A percentile compares a stretch with the other conserved stretches of the same genome.
Conservation (phyloP, 2,113 vertebrate species). For the Capricornis sumatraensis region DNA sequence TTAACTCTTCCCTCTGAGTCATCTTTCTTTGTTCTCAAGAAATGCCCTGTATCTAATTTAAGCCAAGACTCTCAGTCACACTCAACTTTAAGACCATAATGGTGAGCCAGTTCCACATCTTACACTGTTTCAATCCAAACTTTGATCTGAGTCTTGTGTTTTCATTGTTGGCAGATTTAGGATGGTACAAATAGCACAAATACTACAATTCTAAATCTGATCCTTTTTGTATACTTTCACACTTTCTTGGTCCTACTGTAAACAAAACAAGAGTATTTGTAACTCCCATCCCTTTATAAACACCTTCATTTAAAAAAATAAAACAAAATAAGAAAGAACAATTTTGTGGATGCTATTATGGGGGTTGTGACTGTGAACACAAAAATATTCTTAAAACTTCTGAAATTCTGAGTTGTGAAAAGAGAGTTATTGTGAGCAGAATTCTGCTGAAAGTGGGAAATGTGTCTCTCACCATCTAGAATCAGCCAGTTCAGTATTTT, state of each 20-base stretch:
- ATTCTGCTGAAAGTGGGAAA: conserved; percentile 48
- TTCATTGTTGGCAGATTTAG: neutral
- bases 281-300: neutral
- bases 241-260: neutral
- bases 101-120: neutral
- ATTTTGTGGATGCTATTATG: neutral
- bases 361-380: conserved; percentile 42
- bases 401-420: conserved; percentile 45
- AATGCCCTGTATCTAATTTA: neutral
- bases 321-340: neutral
- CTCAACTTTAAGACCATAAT: neutral
- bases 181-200: neutral
- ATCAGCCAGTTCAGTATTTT: neutral
- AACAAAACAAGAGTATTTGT: neutral
- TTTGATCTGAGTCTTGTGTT: neutral
- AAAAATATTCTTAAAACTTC: conserved; percentile 46
- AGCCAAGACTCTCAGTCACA: neutral
- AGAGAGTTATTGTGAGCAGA: conserved; percentile 50
- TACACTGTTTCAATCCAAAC: neutral
- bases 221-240: neutral
- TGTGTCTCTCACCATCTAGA: conserved; percentile 51
- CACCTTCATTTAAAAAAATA: neutral
- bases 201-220: neutral
- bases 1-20: neutral
- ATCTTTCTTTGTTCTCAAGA: neutral